Evolutionary conservation across 2,888 invertebrate species (phyloP).

Genomic region (Chrysomela aeneicollis): DNA sequence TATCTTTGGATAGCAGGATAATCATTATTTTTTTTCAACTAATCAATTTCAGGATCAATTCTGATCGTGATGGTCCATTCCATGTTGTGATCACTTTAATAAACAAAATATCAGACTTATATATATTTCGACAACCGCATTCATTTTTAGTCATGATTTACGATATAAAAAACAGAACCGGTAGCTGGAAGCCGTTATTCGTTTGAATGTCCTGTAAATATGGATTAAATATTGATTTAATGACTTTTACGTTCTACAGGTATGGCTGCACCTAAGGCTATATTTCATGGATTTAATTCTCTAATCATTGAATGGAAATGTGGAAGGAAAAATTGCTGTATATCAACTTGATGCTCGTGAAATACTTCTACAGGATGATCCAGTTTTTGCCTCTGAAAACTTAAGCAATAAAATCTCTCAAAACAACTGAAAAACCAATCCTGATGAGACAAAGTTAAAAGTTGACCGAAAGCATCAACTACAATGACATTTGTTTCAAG

Average conservation of each 20-base stretch:
- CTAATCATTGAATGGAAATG: neutral
- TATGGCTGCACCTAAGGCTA: slow-evolving; percentile 10
- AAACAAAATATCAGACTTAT: neutral
- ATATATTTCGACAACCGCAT: neutral
- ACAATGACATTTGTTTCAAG: no score
- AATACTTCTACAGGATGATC: neutral
- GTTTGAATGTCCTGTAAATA: slow-evolving; percentile 47
- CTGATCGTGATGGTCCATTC: neutral
- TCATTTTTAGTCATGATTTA: slow-evolving; percentile 26
- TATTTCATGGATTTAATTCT: slow-evolving; percentile 4
- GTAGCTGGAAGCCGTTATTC: slow-evolving; percentile 44
- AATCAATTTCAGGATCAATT: no score
- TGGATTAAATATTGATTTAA: slow-evolving; percentile 49
- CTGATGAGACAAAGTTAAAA: no score
- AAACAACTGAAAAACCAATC: no score
- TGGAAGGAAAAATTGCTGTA: neutral
- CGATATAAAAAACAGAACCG: slow-evolving; percentile 25
- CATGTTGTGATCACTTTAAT: neutral
- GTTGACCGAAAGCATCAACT: no score
- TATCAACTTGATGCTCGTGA: neutral
- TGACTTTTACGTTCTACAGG: slow-evolving; percentile 24
- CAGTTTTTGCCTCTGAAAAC: no score
- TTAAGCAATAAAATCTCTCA: no score
- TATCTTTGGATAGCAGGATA: no score
- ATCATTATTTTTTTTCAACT: no score